Percentiles rank a stretch among this genome's conserved stretches.
Conservation (phyloP, 1,140 invertebrate genomes). For the Danaus plexippus region DNA sequence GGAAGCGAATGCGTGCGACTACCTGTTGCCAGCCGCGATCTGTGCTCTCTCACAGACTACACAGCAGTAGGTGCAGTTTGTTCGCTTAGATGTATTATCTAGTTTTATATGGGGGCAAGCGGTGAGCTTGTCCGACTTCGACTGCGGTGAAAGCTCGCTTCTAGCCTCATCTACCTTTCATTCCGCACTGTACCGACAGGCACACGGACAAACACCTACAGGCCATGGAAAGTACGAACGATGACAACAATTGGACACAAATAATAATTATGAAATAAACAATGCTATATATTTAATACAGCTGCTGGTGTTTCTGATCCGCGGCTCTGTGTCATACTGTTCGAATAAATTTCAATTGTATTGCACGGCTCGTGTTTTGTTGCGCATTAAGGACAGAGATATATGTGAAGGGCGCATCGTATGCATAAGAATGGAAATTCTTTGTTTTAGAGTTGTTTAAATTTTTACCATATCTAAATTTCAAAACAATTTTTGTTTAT, state of each 20-base stretch:
- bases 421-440: too few species aligned
- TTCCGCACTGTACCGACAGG: too few species aligned
- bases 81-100: conserved; percentile 4
- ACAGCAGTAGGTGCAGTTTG: background rate
- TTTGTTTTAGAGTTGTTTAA: background rate
- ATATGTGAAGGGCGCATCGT: conserved; percentile 5
- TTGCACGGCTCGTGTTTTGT: conserved; percentile 42
- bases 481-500: too few species aligned
- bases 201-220: too few species aligned
- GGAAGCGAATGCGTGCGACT: conserved; percentile 54
- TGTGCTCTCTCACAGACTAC: conserved; percentile 21
- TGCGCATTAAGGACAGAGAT: conserved; percentile 23
- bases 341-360: conserved; percentile 45
- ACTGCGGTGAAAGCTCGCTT: too few species aligned
- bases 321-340: conserved; percentile 37
- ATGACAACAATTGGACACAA: too few species aligned
- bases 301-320: conserved; percentile 15
- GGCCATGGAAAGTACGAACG: too few species aligned
- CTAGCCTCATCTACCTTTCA: too few species aligned
- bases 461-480: too few species aligned
- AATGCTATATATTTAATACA: background rate
- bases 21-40: conserved; percentile 47
- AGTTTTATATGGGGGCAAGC: too few species aligned
- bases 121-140: too few species aligned
- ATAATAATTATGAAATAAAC: too few species aligned